A percentile compares a stretch with the other conserved stretches of the same genome.
These are phyloP conservation scores for Scleropages formosus DNA, from an alignment of 2,797 vertebrate genomes.

Conservation along the genomic window DNA sequence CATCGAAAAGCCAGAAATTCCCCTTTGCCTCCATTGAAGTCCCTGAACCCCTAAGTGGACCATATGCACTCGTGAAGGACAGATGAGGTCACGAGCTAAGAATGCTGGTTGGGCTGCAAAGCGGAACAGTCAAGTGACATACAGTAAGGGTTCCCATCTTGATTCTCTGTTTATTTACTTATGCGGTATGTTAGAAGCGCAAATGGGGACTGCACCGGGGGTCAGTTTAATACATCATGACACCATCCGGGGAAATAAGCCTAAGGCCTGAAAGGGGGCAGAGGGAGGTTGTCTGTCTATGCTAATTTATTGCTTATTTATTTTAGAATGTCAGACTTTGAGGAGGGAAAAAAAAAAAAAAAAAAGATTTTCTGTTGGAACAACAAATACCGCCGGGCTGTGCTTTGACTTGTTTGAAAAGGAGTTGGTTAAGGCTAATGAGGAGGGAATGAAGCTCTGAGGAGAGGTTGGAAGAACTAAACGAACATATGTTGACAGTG, in stretches of 20 bases:
- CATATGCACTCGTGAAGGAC: conserved; percentile 27
- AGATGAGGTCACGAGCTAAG: conserved; percentile 29
- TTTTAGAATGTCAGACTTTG: conserved; percentile 31
- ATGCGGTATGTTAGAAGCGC: conserved; percentile 5
- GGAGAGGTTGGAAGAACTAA: neutral
- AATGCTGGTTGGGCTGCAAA: conserved; percentile 15
- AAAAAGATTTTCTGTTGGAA: conserved; percentile 4
- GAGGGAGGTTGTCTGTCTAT: conserved; percentile 16
- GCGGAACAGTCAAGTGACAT: conserved; percentile 9
- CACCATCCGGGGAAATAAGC: conserved; percentile 13
- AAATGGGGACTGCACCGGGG: neutral
- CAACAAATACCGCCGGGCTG: conserved; percentile 19
- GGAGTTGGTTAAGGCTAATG: neutral
- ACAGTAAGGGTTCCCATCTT: conserved; percentile 18
- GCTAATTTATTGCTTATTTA: conserved; percentile 25
- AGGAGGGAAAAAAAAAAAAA: neutral
- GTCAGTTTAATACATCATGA: conserved; percentile 18
- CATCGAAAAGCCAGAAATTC: conserved; percentile 3
- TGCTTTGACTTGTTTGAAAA: conserved; percentile 28
- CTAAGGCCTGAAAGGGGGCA: neutral
- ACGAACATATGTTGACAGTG: neutral
- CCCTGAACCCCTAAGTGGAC: conserved; percentile 24
- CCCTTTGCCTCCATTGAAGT: conserved; percentile 4
- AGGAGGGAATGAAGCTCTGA: conserved; percentile 7
- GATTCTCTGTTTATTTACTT: conserved; percentile 21